These are phyloP conservation scores for Meteorus cinctellus DNA, from an alignment of 2,888 invertebrate genomes.

Conservation along the genomic window DNA sequence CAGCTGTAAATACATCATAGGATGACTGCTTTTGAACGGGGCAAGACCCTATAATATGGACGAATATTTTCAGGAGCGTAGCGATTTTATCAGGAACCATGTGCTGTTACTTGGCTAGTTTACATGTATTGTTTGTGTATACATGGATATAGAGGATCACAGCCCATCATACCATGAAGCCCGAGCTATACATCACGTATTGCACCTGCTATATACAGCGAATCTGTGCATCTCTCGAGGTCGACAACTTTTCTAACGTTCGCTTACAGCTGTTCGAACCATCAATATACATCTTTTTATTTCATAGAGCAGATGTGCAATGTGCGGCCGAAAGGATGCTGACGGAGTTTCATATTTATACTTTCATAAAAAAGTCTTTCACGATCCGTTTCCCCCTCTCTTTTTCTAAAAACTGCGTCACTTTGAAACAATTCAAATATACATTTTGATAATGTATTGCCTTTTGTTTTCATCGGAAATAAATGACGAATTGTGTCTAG, in stretches of 20 bases:
- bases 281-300: background rate
- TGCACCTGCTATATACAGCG: slow-evolving; percentile 27
- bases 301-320: slow-evolving; percentile 9
- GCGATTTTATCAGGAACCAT: slow-evolving; percentile 27
- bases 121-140: background rate
- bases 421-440: too few species aligned
- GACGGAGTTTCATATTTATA: background rate
- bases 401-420: background rate
- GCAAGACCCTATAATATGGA: background rate
- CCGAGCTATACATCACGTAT: background rate
- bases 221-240: slow-evolving; percentile 29
- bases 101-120: background rate
- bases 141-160: background rate
- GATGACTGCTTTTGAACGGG: slow-evolving; percentile 12
- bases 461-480: too few species aligned
- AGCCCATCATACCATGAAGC: background rate
- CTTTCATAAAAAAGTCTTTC: background rate
- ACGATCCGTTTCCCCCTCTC: background rate
- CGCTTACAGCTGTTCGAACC: slow-evolving; percentile 12
- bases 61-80: slow-evolving; percentile 43
- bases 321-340: background rate
- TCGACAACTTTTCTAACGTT: slow-evolving; percentile 31
- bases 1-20: too few species aligned
- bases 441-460: too few species aligned
- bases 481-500: too few species aligned